Base-by-base conservation (phyloP, 2,888 invertebrate species). In the Caenorhabditis macrosperma region DNA sequence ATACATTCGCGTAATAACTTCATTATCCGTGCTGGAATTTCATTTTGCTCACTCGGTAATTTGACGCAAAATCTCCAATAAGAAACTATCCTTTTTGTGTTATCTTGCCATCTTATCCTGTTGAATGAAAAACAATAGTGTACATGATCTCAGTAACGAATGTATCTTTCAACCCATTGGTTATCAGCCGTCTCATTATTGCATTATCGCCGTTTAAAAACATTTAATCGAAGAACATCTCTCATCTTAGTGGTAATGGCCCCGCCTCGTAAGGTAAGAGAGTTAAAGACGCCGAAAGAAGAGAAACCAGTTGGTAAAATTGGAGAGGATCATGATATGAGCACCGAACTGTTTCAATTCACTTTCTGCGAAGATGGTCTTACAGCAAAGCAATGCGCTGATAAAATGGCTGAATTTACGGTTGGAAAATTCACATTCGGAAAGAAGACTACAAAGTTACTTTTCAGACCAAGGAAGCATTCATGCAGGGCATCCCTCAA, bases 21-120 rank as follows among this genome's bases (percentile, higher is more conserved):
- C n/a, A n/a, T n/a, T n/a, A n/a, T n/a, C n/a, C n/a, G n/a, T 38
- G 5, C 12, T 44, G 44, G 28, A 15, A 30, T 41, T 20, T n/a
- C 22, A 33, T 48, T 24, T 35, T 64, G 72, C 72, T 72, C 71
- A 71, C 35, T 41, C 30, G n/a, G 22, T 61, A 71, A 46, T 63
- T 63, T 44, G 54, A 64, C 72, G 72, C 63, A 72, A 64, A 46
- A 44, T 24, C 24, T 24, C 26, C 24, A 35, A n/a, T 50, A 54
- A 54, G 50, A 12, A 26, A 68, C 15, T 26, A 22, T 38, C 57
- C 9, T 41, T 72, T 63, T 71, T 54, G 48, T 57, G 57, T 72
- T 72, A 63, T 63, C 63, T 72, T 64, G 63, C 72, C 72, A 71
- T 71, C 52, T 22, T 20, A 59, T 69, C 41, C 59, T 69, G 68